Conservation (phyloP, 1,140 invertebrate genomes). For the Drusus annulatus region DNA sequence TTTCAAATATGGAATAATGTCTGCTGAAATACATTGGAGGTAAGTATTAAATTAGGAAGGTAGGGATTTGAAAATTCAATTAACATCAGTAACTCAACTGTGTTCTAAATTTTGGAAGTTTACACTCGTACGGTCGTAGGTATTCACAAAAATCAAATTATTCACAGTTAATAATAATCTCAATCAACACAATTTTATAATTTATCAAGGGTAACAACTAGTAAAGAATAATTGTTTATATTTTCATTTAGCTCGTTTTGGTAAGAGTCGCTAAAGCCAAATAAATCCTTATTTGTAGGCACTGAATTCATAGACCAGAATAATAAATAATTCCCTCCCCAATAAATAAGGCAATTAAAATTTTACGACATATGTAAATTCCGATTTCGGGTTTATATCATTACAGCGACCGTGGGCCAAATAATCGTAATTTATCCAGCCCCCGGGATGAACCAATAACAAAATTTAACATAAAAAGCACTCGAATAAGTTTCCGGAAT, state of each 20-base stretch:
- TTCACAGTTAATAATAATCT: too few relatives aligned
- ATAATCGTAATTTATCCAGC: constrained; percentile 14
- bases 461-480: not conserved
- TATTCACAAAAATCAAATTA: too few relatives aligned
- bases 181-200: too few relatives aligned
- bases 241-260: not conserved
- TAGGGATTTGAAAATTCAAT: too few relatives aligned
- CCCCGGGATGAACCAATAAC: not conserved
- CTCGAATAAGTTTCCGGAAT: not conserved
- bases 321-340: not conserved
- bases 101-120: too few relatives aligned
- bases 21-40: too few relatives aligned
- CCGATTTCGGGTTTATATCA: not conserved
- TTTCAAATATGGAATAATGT: too few relatives aligned
- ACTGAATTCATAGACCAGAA: not conserved
- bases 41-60: too few relatives aligned
- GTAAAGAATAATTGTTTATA: not conserved
- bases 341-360: constrained; percentile 14
- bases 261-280: not conserved
- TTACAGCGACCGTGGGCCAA: not conserved
- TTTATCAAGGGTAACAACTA: too few relatives aligned
- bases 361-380: constrained; percentile 8
- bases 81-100: too few relatives aligned
- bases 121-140: too few relatives aligned
- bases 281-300: not conserved